These are phyloP conservation scores for Brotogeris chrysoptera DNA, from an alignment of 2,797 vertebrate genomes.

Conservation along the genomic window DNA sequence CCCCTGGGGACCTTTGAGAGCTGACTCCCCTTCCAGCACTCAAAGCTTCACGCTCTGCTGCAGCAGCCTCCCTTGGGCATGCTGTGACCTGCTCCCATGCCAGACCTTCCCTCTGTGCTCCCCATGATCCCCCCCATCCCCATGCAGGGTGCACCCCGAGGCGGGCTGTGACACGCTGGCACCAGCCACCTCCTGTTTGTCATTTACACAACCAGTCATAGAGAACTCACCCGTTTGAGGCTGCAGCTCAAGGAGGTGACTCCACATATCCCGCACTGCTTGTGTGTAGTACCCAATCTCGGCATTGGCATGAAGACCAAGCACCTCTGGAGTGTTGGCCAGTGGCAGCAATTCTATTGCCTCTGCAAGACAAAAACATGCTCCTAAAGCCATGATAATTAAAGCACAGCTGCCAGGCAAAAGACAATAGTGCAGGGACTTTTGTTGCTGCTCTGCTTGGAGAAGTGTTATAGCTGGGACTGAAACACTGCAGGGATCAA, in stretches of 20 bases:
- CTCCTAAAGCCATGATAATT: neutral
- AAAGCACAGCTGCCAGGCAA: neutral
- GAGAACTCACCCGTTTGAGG: constrained; percentile 86
- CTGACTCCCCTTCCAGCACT: neutral
- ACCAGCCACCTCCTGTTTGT: rapidly evolving
- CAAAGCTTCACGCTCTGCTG: neutral
- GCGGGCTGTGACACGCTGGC: neutral
- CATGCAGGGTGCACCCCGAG: neutral
- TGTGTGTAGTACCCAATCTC: constrained; percentile 95
- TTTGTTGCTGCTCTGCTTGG: neutral
- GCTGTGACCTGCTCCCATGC: neutral
- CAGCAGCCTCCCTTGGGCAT: neutral
- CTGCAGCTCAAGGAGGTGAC: constrained; percentile 90
- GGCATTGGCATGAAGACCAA: constrained; percentile 92
- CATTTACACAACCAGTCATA: rapidly evolving
- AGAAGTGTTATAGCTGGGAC: neutral
- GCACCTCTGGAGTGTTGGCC: constrained; percentile 88
- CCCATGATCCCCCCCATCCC: neutral
- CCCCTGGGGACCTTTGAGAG: neutral
- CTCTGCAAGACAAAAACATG: constrained; percentile 58
- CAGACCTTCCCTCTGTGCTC: neutral
- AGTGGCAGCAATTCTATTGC: constrained; percentile 89
- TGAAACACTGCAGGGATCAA: neutral
- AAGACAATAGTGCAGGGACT: neutral
- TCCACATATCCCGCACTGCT: constrained; percentile 89